phyloP scores from a whole-genome alignment of 1,140 invertebrate species.

The Lerema accius region DNA sequence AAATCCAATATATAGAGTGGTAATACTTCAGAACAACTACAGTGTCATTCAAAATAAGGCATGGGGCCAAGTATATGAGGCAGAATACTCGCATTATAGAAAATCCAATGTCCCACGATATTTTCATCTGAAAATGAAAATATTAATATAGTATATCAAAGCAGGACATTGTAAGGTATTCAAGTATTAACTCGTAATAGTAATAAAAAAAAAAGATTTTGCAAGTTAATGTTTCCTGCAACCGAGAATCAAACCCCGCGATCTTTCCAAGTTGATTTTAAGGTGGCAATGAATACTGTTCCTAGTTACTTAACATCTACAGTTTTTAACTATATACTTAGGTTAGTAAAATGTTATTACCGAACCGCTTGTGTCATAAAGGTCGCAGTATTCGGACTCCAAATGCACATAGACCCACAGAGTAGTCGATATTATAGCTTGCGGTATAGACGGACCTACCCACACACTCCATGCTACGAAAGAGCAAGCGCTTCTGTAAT shows the following conservation, averaged over 20 bases:
- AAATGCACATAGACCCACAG: slow-evolving; percentile 67
- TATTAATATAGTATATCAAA: slow-evolving; percentile 22
- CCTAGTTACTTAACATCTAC: no score
- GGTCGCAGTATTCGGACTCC: slow-evolving; percentile 54
- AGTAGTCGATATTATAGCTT: slow-evolving; percentile 57
- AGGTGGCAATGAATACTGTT: no score
- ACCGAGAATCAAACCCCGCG: no score
- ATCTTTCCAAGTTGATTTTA: no score
- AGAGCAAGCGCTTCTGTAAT: slow-evolving; percentile 61
- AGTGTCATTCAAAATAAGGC: slow-evolving; percentile 53
- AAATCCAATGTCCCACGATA: slow-evolving; percentile 70
- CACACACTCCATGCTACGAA: slow-evolving; percentile 70
- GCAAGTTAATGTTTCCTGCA: no score
- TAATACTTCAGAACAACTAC: slow-evolving; percentile 58
- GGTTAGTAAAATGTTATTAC: no score
- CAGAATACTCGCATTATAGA: slow-evolving; percentile 72
- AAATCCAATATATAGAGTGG: slow-evolving; percentile 73
- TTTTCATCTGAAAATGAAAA: slow-evolving; percentile 57
- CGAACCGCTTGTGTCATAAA: slow-evolving; percentile 51
- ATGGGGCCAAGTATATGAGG: slow-evolving; percentile 67
- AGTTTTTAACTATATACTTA: no score
- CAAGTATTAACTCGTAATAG: no score
- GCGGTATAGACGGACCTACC: slow-evolving; percentile 55
- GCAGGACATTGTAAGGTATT: no score
- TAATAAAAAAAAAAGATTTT: no score